Evolutionary conservation across 2,888 invertebrate species (phyloP).

Genomic region (Andrena haemorrhoa): DNA sequence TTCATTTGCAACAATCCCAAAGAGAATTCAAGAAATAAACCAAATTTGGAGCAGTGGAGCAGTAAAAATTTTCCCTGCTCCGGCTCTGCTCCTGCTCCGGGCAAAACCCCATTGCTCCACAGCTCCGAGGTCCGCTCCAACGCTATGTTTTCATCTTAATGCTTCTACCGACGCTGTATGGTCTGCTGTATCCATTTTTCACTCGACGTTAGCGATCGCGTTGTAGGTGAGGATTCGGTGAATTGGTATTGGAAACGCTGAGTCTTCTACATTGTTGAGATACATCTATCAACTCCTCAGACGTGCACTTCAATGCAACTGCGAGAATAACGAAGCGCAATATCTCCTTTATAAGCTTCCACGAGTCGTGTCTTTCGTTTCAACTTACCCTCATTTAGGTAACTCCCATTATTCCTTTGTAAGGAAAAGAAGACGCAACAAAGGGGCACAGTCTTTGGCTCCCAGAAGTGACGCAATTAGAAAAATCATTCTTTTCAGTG

Average conservation of each 20-base stretch:
- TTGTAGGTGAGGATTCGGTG: no score
- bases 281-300: not conserved
- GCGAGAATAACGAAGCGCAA: not conserved
- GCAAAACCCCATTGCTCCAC: no score
- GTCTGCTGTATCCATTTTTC: not conserved
- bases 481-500: not conserved
- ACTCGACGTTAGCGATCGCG: no score
- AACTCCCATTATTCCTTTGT: not conserved
- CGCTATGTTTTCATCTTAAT: not conserved
- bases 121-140: no score
- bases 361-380: conserved; percentile 14
- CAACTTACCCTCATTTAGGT: conserved; percentile 16
- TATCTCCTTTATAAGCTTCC: not conserved
- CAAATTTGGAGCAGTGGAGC: no score
- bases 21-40: no score
- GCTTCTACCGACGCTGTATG: not conserved
- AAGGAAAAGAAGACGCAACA: conserved; percentile 5
- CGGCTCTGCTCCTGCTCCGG: no score
- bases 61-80: no score
- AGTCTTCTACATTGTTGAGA: not conserved
- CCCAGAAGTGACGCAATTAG: not conserved
- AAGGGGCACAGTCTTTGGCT: not conserved
- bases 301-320: not conserved
- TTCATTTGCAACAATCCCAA: no score
- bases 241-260: not conserved